These are phyloP conservation scores for Leptoclinus maculatus DNA, from an alignment of 2,797 vertebrate species.

Conservation along the genomic window DNA sequence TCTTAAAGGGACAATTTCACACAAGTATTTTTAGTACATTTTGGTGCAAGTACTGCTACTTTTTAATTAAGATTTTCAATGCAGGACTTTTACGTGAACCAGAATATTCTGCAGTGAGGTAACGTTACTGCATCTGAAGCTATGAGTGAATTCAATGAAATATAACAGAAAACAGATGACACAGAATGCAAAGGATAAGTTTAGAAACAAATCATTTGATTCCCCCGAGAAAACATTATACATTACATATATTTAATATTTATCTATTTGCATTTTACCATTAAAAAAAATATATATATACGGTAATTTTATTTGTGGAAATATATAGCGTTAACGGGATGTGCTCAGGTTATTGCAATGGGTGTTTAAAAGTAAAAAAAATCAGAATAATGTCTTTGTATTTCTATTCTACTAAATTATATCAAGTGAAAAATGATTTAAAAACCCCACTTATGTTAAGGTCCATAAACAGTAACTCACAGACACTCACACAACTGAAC, in stretches of 20 bases:
- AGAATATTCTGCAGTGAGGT: background rate
- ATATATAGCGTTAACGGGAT: background rate
- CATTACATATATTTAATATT: background rate
- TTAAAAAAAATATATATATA: background rate
- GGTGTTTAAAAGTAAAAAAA: background rate
- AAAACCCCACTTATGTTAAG: background rate
- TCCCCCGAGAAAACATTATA: background rate
- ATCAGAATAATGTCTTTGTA: background rate
- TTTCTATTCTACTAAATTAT: background rate
- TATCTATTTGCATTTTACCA: conserved; percentile 1
- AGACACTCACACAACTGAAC: conserved; percentile 35
- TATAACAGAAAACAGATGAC: background rate
- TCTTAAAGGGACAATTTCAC: background rate
- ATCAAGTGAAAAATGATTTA: background rate
- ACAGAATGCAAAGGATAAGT: background rate
- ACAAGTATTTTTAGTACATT: background rate
- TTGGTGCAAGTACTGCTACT: background rate
- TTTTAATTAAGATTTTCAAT: background rate
- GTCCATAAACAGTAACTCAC: background rate
- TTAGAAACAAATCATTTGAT: background rate
- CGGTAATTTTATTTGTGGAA: background rate
- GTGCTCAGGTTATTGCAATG: background rate
- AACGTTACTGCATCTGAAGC: background rate
- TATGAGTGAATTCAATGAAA: background rate
- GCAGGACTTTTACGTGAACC: background rate